phyloP scores from a whole-genome alignment of 2,888 invertebrate species.

The Idaea aversata region DNA sequence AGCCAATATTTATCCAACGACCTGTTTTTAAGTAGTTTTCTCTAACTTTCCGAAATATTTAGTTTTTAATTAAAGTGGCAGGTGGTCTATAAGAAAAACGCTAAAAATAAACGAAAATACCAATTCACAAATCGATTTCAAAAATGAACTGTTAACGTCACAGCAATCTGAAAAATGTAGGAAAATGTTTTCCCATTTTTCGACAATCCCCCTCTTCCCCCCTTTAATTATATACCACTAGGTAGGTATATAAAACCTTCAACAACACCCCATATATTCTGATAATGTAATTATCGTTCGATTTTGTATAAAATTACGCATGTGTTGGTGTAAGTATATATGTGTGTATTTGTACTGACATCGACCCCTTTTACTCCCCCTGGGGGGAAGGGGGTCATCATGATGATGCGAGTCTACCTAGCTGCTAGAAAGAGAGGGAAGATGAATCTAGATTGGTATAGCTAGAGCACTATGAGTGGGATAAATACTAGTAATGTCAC shows the following conservation, averaged over 20 bases:
- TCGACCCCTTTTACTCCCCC: conserved; percentile 38
- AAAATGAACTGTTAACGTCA: neutral
- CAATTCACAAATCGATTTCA: too few relatives aligned
- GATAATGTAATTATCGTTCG: conserved; percentile 72
- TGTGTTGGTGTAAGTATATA: conserved; percentile 36
- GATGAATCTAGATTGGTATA: conserved; percentile 45
- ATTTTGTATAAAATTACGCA: conserved; percentile 63
- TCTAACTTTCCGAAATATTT: too few relatives aligned
- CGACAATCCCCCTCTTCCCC: conserved; percentile 29
- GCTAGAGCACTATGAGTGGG: conserved; percentile 32
- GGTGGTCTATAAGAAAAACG: too few relatives aligned
- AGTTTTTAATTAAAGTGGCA: too few relatives aligned
- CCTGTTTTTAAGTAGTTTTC: too few relatives aligned
- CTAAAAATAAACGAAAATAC: too few relatives aligned
- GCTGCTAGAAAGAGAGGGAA: conserved; percentile 54
- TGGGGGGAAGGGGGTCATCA: conserved; percentile 38
- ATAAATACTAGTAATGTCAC: conserved; percentile 55
- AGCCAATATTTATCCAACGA: too few relatives aligned
- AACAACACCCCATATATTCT: conserved; percentile 41
- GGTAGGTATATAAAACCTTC: conserved; percentile 24
- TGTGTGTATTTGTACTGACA: conserved; percentile 50
- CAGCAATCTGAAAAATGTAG: conserved; percentile 35
- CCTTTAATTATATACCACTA: conserved; percentile 7
- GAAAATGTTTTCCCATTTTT: conserved; percentile 54
- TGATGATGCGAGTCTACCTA: conserved; percentile 74